Evolutionary conservation across 2,113 vertebrate species (phyloP), one percentile per base, ranked within the genome.

Genomic region (Caranx ignobilis): DNA sequence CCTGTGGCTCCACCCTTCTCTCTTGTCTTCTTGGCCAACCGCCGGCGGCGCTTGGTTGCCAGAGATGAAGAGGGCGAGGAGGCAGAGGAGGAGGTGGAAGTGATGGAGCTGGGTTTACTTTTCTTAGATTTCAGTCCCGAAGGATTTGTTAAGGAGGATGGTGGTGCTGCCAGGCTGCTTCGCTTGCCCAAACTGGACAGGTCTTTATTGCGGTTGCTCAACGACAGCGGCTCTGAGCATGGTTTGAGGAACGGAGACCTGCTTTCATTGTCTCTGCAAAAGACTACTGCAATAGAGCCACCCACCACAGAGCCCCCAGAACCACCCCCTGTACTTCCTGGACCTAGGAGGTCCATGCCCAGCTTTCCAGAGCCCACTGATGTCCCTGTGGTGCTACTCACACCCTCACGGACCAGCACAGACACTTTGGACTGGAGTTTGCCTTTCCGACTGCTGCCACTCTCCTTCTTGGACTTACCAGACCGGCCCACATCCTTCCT

Each of bases 361-460:
- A 94, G 61, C 74, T 95, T 95, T 19, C 93, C 92, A 4, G 92
- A 83, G 15, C 91, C 86, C 0, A 87, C 85, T 0, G 89, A 87
- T 15, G 96, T 79, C 72, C 96, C 5, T 0, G 95, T 97, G 77
- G 97, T 98, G 89, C 97, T 98, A 90, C 96, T 98, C 26, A 98
- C 97, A 0, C 97, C 97, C 35, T 98, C 97, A 0, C 97, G 95
- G 64, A 98, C 97, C 43, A 98, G 77, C 2, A 98, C 97, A 0
- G 97, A 96, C 55, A 98, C 97, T 91, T 98, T 98, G 39, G 97
- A 98, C 74, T 98, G 97, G 2, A 98, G 94, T 71, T 98, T 98
- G 13, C 95, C 95, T 83, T 97, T 98, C 3, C 95, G 94, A 37
- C 76, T 75, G n/a, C 79, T 55, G 0, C 90, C 69, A 0, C 88